Evolutionary conservation across 2,888 invertebrate genomes (phyloP), one percentile per base, ranked within the genome.

Genomic region (Eurytoma californica): DNA sequence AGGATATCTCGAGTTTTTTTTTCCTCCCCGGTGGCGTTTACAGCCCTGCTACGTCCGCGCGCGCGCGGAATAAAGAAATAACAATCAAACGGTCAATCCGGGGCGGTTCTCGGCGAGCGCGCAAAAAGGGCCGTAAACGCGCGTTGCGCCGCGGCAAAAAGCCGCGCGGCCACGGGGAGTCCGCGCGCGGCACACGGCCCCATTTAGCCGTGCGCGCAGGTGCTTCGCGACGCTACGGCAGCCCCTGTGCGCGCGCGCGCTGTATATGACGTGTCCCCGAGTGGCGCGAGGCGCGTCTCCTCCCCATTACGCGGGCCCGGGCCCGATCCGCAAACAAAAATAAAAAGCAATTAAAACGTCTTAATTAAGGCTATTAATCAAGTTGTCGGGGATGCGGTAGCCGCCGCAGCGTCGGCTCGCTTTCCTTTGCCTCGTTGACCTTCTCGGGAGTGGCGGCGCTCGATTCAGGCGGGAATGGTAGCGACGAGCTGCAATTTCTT

Each of bases 331-430:
- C 82, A 86, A 88, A 89, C 88, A 89, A 89, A 89, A 90, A 88
- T 89, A 88, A 89, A 87, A 88, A 89, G 86, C 91, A 92, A 92
- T 92, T 92, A 92, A 92, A 80, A 91, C 91, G 91, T 91, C 92
- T 92, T 92, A 92, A 92, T 92, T 92, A 92, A 91, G 90, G 91
- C 91, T 90, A 90, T 91, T 91, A 91, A 92, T 92, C 91, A 91
- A 91, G 91, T 91, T 91, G 91, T 91, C 91, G 91, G 89, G 90
- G 90, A 83, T 60, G 72, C 65, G 58, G 77, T 70, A 79, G 79
- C 70, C 28, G 16, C 55, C 24, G 24, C 24, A n/a, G 16, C 7
- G 49, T 12, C 67, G 20, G 20, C 57, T 74, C 51, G 76, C 70
- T 81, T 85, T 79, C 51, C 49, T 55, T 39, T 69, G 20, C 70